Conservation (phyloP, 2,113 vertebrate species). For the Arvicanthis niloticus region DNA sequence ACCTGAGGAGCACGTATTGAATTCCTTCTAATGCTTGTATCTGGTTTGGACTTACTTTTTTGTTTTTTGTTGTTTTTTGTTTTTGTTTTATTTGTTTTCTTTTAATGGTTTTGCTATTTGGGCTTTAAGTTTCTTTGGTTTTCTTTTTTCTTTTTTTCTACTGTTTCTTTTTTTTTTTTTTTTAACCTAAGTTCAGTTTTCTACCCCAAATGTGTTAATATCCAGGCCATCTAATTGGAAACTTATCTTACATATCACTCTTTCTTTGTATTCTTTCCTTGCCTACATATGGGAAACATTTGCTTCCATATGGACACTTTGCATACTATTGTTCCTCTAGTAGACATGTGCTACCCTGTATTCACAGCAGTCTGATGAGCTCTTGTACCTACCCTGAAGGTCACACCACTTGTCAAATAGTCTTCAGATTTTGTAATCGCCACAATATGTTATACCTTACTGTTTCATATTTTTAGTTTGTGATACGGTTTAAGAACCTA, state of each 20-base stretch:
- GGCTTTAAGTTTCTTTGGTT: neutral
- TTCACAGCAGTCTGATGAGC: neutral
- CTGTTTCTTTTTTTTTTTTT: neutral
- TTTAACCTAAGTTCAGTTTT: neutral
- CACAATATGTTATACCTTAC: neutral
- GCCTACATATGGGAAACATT: slow-evolving; percentile 36
- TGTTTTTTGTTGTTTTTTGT: neutral
- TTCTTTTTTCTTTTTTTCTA: neutral
- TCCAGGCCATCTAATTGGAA: neutral
- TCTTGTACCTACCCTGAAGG: neutral
- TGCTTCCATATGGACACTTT: slow-evolving; percentile 8
- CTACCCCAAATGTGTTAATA: neutral
- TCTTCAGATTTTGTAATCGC: slow-evolving; percentile 39
- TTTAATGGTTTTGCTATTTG: slow-evolving; percentile 32
- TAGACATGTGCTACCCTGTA: neutral
- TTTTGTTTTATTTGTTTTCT: neutral
- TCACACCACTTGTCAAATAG: neutral
- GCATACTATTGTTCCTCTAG: neutral
- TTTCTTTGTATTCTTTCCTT: slow-evolving; percentile 32
- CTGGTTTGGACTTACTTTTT: neutral
- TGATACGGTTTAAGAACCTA: slow-evolving; percentile 9
- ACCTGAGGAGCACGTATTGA: neutral
- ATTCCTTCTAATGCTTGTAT: neutral
- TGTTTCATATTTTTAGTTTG: slow-evolving; percentile 27
- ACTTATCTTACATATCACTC: neutral